Base-by-base conservation (phyloP, 2,113 vertebrate genomes). In the Hydropotes inermis region DNA sequence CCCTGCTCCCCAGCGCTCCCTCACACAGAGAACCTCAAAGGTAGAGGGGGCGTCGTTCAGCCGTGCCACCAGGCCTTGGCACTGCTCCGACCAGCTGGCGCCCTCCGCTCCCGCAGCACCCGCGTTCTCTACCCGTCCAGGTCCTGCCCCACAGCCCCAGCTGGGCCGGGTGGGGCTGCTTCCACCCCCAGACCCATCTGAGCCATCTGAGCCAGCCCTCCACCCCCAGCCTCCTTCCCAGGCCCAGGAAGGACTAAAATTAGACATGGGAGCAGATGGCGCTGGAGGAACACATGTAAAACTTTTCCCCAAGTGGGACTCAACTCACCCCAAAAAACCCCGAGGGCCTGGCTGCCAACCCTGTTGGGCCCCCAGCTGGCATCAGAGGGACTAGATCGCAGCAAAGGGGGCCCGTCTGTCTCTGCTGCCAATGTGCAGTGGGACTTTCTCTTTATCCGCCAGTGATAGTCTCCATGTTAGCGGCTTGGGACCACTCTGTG, bases 231-330 rank as follows among this genome's bases (percentile, higher is more conserved):
- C 97, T 89, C 58, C 89, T 87, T 96, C 86, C 95, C 85, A 12
- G 79, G 79, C 96, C 93, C 0, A 7, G 91, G 58, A 76, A 84
- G 55, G 13, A 74, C 97, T 98, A 97, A 98, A 98, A 98, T 98
- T 98, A 98, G 97, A 87, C 7, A 39, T n/a, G 95, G 83, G 78
- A 91, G 91, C 98, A 98, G 98, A 98, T 98, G 98, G 97, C 30
- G 36, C 70, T 19, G 17, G 45, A 96, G 89, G 81, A 91, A 81
- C 96, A 79, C 92, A 97, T 82, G 93, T 50, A 55, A 94, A 91
- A 95, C 84, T 94, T 89, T 96, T 78, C 86, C 96, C 88, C 89
- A 13, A 76, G 91, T 52, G 93, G 93, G 91, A 76, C 86, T 96
- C 43, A 8, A 0, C 79, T 98, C 91, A 97, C 96, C 98, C 98